Percentiles rank a stretch among this genome's conserved stretches.
Evolutionary conservation across 2,888 invertebrate species (phyloP).

Genomic region (Perdita meconis): DNA sequence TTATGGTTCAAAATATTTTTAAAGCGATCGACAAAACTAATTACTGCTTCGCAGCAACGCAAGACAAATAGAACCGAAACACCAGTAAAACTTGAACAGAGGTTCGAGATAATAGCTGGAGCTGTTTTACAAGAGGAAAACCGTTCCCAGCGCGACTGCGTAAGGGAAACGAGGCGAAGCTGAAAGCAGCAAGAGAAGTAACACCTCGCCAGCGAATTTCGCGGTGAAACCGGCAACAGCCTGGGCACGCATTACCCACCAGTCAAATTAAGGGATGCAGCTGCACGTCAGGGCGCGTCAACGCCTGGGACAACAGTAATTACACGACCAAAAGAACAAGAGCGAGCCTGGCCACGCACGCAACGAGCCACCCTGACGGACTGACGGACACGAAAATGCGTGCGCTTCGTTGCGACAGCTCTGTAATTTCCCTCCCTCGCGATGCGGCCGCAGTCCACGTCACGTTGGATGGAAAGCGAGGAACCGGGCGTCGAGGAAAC

Average conservation of each 20-base stretch:
- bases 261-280: background rate
- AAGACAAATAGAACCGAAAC: too few relatives aligned
- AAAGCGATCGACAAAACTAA: too few relatives aligned
- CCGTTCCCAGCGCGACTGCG: background rate
- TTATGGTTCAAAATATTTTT: too few relatives aligned
- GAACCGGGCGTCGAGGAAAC: conserved; percentile 16
- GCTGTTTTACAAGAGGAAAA: too few relatives aligned
- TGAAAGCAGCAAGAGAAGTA: background rate
- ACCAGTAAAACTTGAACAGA: too few relatives aligned
- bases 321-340: conserved; percentile 32
- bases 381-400: conserved; percentile 14
- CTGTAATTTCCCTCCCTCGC: background rate
- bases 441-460: background rate
- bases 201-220: background rate
- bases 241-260: background rate
- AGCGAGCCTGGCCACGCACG: background rate
- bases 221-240: background rate
- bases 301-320: conserved; percentile 20
- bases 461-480: background rate
- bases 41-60: too few relatives aligned
- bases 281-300: conserved; percentile 10
- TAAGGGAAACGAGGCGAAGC: background rate
- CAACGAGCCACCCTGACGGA: too few relatives aligned
- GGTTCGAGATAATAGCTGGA: too few relatives aligned
- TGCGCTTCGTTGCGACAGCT: background rate